Conservation (phyloP, 2,113 vertebrate genomes). For the Ornithorhynchus anatinus region DNA sequence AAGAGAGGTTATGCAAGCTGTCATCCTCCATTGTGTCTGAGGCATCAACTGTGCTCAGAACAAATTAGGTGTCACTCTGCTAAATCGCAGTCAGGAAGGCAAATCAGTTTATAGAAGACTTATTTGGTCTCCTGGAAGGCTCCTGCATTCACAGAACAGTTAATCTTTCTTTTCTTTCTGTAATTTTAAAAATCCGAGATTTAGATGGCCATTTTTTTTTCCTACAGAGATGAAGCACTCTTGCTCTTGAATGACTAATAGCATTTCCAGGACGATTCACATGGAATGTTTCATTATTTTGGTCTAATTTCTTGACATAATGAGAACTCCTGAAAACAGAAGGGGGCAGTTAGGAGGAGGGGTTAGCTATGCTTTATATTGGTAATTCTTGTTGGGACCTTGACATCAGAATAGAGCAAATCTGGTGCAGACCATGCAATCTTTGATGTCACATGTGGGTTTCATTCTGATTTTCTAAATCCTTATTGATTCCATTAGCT, state of each 20-base stretch:
- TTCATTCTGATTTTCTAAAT: slow-evolving; percentile 24
- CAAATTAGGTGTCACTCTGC: slow-evolving; percentile 78
- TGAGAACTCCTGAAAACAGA: not conserved
- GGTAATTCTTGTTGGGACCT: not conserved
- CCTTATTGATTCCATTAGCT: not conserved
- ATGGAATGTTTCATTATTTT: slow-evolving; percentile 42
- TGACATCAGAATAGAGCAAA: not conserved
- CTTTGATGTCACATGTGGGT: not conserved
- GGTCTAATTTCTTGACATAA: slow-evolving; percentile 46
- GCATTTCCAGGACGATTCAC: slow-evolving; percentile 4
- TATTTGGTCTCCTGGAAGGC: slow-evolving; percentile 70
- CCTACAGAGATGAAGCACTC: slow-evolving; percentile 42
- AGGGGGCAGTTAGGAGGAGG: not conserved
- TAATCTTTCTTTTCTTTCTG: slow-evolving; percentile 65
- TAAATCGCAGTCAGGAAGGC: slow-evolving; percentile 75
- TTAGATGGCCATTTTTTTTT: slow-evolving; percentile 43
- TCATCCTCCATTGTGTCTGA: slow-evolving; percentile 77
- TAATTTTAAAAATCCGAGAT: slow-evolving; percentile 53
- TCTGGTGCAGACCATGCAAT: slow-evolving; percentile 5
- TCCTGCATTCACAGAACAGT: slow-evolving; percentile 55
- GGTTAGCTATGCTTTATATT: not conserved
- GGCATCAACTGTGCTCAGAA: slow-evolving; percentile 72
- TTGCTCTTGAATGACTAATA: slow-evolving; percentile 47
- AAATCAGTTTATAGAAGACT: slow-evolving; percentile 77
- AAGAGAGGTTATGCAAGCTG: slow-evolving; percentile 80